Evolutionary conservation across 1,140 invertebrate species (phyloP), one percentile per base, ranked within the genome.

Genomic region (Drosophila prosaltans): DNA sequence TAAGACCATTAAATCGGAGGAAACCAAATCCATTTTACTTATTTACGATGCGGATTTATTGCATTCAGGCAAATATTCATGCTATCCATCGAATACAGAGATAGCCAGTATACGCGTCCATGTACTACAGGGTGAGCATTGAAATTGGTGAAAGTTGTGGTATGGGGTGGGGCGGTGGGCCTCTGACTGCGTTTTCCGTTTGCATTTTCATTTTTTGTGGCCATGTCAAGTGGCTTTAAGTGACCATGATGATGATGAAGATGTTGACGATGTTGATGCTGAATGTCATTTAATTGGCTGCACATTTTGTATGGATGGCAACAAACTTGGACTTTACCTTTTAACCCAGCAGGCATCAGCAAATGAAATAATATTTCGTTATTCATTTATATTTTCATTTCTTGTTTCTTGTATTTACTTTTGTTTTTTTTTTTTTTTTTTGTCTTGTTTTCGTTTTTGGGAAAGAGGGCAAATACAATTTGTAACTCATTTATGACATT

Each of bases 51-150:
- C 92, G 60, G 92, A 92, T 78, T 68, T 92, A 61, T 76, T 89
- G 60, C 93, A 94, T 73, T 93, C 93, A 0, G 93, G 93, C 54
- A 93, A 93, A 78, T 93, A 93, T 84, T 93, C 92, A 5, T 94
- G 93, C 74, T 91, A 92, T 74, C 93, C 93, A 73, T 92, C 92
- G 57, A 93, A 94, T 69, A 93, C 94, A 26, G 93, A 94, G 63
- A 93, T 93, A 60, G 93, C 93, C 72, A 93, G 92, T 73, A 93
- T 94, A 73, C 92, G 93, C 62, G 94, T 94, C 32, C 94, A 94
- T 60, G 94, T 93, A 2, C 80, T 92, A 36, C 92, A 93, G 74
- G 92, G 92, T 93, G 65, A 91, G 90, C 91, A 26, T 54, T 43
- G 24, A 1, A 51, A 24, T 51, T 51, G 45, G 21, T 26, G 2